Percentiles rank a stretch among this genome's conserved stretches.
phyloP scores from a whole-genome alignment of 2,888 invertebrate species.

The Lysandra bellargus region DNA sequence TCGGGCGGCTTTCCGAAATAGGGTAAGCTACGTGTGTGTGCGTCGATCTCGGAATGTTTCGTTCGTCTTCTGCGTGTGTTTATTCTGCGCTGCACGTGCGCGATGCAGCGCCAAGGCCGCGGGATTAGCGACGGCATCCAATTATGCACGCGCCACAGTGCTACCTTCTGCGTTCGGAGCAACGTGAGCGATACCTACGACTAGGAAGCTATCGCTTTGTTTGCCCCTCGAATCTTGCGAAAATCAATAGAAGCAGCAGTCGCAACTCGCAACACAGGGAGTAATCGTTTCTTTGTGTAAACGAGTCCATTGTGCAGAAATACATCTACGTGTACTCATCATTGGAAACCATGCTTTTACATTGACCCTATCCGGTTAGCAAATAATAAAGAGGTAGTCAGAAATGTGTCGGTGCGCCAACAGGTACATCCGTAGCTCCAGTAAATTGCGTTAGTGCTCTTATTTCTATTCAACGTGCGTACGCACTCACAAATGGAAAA shows the following conservation, averaged over 20 bases:
- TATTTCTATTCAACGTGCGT: slow-evolving; percentile 7
- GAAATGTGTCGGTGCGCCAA: not conserved
- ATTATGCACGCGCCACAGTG: slow-evolving; percentile 64
- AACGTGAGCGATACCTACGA: not conserved
- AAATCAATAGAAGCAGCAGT: not conserved
- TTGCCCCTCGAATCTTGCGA: not conserved
- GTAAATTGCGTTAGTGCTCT: not conserved
- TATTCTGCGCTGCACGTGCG: slow-evolving; percentile 41
- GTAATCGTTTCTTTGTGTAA: not conserved
- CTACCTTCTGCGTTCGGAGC: slow-evolving; percentile 52
- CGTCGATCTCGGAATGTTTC: slow-evolving; percentile 34
- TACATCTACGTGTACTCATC: not conserved
- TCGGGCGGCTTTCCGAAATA: not conserved
- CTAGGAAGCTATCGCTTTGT: not conserved
- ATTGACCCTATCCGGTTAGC: not conserved
- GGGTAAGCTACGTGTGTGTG: not conserved
- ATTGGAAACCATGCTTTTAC: not conserved
- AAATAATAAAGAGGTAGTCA: not conserved
- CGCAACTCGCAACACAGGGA: not conserved
- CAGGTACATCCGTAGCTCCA: not conserved
- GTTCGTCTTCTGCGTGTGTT: slow-evolving; percentile 36
- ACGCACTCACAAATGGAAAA: slow-evolving; percentile 7
- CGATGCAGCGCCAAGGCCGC: slow-evolving; percentile 58
- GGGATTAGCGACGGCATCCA: slow-evolving; percentile 70
- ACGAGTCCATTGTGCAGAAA: not conserved